Evolutionary conservation across 2,797 vertebrate genomes (phyloP), one percentile per base, ranked within the genome.

Genomic region (Acrocephalus scirpaceus): DNA sequence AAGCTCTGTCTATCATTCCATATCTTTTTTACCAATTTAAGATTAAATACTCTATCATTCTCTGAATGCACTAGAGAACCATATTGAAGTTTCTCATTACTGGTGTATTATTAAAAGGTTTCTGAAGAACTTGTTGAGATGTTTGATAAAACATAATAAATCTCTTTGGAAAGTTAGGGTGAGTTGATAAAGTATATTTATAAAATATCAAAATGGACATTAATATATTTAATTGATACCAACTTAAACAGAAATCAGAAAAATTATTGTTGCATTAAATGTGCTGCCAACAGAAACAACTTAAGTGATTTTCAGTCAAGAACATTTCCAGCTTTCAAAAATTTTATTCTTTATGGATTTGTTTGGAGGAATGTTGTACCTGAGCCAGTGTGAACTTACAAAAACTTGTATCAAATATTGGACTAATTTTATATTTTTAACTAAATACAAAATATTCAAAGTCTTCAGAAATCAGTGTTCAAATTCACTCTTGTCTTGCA

Each of bases 21-120:
- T 62, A 44, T 25, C 50, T 71, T 95, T 92, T 91, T 84, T 58
- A 36, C 34, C 27, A 40, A 77, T 93, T 88, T 93, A 92, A 95
- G 90, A 95, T 86, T 92, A 93, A 94, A 69, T 82, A 93, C 13
- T 80, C 48, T 16, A 45, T 77, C 57, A 53, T 79, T 64, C 40
- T 70, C 67, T 64, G 53, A 92, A 89, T 82, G 76, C 54, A 83
- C 54, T 79, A 64, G 40, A 85, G 47, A 86, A 16, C 1, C 18
- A 32, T 45, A 50, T 1, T 81, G 67, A 95, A 88, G 17, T 50
- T 90, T 90, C 77, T 96, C 60, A 90, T 89, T 93, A 81, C 47
- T 25, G 53, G 9, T 64, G 15, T 73, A 67, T 81, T 93, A 83
- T 82, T 90, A 93, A 93, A 95, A 72, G 53, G 26, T 61, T 95